phyloP scores from a whole-genome alignment of 1,140 invertebrate species.

The Sitobion miscanthi region DNA sequence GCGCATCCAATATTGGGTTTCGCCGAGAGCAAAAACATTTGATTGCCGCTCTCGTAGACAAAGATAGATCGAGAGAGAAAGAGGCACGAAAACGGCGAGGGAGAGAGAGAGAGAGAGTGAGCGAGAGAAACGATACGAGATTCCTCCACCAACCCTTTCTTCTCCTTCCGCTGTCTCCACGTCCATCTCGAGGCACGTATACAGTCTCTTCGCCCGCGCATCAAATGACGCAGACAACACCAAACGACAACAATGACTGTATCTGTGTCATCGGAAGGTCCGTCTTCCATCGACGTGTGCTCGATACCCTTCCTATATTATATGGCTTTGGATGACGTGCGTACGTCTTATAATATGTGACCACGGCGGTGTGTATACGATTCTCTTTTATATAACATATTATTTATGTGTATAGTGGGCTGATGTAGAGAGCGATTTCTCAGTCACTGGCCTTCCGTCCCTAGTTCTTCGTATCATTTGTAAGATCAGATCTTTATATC shows the following conservation, averaged over 20 bases:
- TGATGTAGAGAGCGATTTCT: background rate
- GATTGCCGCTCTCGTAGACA: background rate
- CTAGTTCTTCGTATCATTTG: background rate
- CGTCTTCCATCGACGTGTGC: background rate
- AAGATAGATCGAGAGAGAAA: background rate
- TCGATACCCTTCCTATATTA: background rate
- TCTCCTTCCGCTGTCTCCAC: background rate
- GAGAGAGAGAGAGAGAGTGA: background rate
- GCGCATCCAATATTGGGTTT: conserved; percentile 43
- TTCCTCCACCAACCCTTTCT: background rate
- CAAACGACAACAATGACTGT: background rate
- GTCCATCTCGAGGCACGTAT: background rate
- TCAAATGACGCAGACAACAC: background rate
- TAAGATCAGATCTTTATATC: background rate
- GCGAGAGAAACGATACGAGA: background rate
- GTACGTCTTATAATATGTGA: background rate
- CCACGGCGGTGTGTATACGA: background rate
- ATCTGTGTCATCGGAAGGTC: background rate
- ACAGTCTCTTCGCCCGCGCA: background rate
- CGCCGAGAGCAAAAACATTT: conserved; percentile 20
- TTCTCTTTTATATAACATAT: background rate
- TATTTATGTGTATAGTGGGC: background rate
- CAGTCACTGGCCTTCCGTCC: background rate
- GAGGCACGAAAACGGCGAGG: background rate
- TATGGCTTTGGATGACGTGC: background rate